Evolutionary conservation across 2,888 invertebrate species (phyloP).

Genomic region (Diarsia dahlii): DNA sequence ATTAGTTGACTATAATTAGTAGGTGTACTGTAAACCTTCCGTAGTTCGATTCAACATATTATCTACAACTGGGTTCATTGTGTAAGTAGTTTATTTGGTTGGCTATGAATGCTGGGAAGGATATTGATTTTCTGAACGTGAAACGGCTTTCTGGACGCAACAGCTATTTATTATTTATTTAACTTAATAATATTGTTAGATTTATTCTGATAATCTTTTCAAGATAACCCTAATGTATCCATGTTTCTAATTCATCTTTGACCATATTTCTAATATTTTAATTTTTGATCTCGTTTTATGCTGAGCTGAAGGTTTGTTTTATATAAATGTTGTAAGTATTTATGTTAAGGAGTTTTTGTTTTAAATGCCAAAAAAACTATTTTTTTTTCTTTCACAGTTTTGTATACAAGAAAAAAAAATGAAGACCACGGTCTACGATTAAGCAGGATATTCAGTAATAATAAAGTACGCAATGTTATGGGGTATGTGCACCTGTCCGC

Average conservation of each 20-base stretch:
- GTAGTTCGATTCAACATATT: no score
- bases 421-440: constrained; percentile 4
- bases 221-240: no score
- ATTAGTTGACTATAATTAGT: no score
- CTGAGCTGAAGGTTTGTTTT: no score
- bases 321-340: no score
- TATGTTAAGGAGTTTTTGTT: no score
- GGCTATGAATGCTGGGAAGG: not conserved
- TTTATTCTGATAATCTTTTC: not conserved
- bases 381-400: not conserved
- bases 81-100: not conserved
- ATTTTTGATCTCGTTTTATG: no score
- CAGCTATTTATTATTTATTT: not conserved
- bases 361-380: no score
- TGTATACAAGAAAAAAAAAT: not conserved
- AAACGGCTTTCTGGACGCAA: not conserved
- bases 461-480: constrained; percentile 53
- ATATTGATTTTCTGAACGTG: not conserved
- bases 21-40: no score
- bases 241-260: not conserved
- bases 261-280: not conserved
- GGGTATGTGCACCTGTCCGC: constrained; percentile 61
- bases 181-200: not conserved
- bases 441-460: constrained; percentile 44
- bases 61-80: not conserved